Conservation (phyloP, 2,888 invertebrate species). For the Tholera decimalis region DNA sequence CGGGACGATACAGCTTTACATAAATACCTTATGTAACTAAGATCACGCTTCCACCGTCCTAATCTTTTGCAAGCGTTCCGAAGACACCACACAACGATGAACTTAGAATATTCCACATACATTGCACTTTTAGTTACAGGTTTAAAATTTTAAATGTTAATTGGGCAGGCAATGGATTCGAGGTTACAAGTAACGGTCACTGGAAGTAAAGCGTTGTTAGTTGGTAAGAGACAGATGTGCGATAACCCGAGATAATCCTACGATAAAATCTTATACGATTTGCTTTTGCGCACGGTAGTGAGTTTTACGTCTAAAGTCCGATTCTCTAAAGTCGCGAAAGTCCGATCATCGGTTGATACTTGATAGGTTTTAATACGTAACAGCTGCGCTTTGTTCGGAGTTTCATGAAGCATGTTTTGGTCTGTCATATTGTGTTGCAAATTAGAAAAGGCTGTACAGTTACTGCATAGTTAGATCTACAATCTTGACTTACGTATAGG, state of each 20-base stretch:
- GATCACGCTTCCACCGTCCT: conserved; percentile 80
- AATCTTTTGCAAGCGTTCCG: conserved; percentile 50
- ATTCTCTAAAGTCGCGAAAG: conserved; percentile 24
- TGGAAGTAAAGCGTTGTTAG: conserved; percentile 45
- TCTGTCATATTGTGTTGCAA: conserved; percentile 9
- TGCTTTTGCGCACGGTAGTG: conserved; percentile 79
- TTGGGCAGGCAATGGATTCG: conserved; percentile 61
- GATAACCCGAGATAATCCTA: conserved; percentile 88
- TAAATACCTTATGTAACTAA: conserved; percentile 84
- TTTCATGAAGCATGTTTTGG: conserved; percentile 17
- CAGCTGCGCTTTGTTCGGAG: conserved; percentile 52
- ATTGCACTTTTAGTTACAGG: conserved; percentile 53
- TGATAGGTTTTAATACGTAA: conserved; percentile 58
- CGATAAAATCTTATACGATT: conserved; percentile 86
- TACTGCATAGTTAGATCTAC: neutral
- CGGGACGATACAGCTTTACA: conserved; percentile 78
- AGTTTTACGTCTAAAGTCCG: conserved; percentile 50
- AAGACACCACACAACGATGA: conserved; percentile 15
- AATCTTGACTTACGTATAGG: neutral
- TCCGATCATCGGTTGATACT: conserved; percentile 56
- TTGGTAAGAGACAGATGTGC: conserved; percentile 77
- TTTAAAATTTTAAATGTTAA: neutral
- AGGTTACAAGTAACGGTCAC: conserved; percentile 16
- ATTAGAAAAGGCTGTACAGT: neutral
- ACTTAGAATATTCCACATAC: conserved; percentile 20